phyloP scores from a whole-genome alignment of 2,113 vertebrate species.

The Microtus oregoni region DNA sequence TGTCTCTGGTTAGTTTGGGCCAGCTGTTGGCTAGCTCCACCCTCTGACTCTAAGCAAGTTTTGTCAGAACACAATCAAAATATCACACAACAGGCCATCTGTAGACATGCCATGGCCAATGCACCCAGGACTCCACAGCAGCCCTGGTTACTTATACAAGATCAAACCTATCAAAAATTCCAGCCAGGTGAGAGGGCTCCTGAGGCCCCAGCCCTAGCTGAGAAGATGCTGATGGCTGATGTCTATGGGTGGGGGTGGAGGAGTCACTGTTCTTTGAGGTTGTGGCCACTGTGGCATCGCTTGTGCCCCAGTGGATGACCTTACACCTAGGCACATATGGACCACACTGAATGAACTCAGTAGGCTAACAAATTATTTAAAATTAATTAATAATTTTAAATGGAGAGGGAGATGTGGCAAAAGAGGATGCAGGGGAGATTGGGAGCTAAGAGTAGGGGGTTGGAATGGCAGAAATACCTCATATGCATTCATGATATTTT shows the following conservation, averaged over 20 bases:
- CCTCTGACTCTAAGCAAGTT: background rate
- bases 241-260: accelerated
- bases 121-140: background rate
- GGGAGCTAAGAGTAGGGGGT: no score
- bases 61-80: background rate
- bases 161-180: background rate
- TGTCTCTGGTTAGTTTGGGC: background rate
- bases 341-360: no score
- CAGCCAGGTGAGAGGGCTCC: background rate
- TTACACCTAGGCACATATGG: no score
- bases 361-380: background rate
- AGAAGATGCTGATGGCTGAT: background rate
- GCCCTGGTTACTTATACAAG: background rate
- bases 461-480: background rate
- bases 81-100: background rate
- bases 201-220: background rate
- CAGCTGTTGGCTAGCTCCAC: background rate
- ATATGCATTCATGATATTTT: background rate
- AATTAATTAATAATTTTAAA: background rate
- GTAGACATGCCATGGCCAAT: background rate
- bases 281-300: background rate
- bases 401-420: no score
- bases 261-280: background rate
- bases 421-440: background rate
- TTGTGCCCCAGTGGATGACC: no score